These are phyloP conservation scores for Gouania willdenowi DNA, from an alignment of 2,797 vertebrate species.

Conservation along the genomic window DNA sequence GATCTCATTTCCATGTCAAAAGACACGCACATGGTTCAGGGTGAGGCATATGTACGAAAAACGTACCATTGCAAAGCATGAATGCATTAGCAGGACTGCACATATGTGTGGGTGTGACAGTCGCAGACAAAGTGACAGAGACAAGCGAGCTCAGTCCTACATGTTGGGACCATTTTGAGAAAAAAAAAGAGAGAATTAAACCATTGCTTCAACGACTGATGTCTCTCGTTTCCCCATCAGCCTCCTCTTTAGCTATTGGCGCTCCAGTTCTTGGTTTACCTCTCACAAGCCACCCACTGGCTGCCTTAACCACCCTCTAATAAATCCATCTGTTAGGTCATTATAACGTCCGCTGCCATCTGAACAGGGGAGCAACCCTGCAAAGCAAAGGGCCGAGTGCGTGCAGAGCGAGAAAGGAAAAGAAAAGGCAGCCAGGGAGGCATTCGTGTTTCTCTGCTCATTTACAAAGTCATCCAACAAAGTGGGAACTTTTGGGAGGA, in stretches of 20 bases:
- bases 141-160: not conserved
- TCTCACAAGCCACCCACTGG: constrained; percentile 70
- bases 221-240: constrained; percentile 32
- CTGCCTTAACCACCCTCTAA: constrained; percentile 74
- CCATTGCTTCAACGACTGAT: constrained; percentile 37
- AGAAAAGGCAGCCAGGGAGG: not conserved
- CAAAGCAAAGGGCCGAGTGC: constrained; percentile 30
- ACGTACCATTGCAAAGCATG: constrained; percentile 35
- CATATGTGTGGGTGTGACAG: constrained; percentile 48
- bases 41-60: constrained; percentile 34
- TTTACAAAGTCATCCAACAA: not conserved
- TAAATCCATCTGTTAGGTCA: constrained; percentile 81
- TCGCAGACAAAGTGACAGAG: constrained; percentile 15
- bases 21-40: constrained; percentile 26
- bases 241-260: constrained; percentile 51
- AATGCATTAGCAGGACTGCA: constrained; percentile 22
- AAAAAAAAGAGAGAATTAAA: constrained; percentile 18
- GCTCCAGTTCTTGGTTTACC: constrained; percentile 36
- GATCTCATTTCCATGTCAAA: constrained; percentile 66
- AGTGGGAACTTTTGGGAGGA: too few relatives aligned
- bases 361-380: constrained; percentile 60
- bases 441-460: constrained; percentile 6
- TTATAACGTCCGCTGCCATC: constrained; percentile 69
- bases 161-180: constrained; percentile 19
- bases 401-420: constrained; percentile 6